A percentile compares a stretch with the other conserved stretches of the same genome.
These are phyloP conservation scores for Trichomycterus rosablanca DNA, from an alignment of 2,113 vertebrate species.

Conservation along the genomic window DNA sequence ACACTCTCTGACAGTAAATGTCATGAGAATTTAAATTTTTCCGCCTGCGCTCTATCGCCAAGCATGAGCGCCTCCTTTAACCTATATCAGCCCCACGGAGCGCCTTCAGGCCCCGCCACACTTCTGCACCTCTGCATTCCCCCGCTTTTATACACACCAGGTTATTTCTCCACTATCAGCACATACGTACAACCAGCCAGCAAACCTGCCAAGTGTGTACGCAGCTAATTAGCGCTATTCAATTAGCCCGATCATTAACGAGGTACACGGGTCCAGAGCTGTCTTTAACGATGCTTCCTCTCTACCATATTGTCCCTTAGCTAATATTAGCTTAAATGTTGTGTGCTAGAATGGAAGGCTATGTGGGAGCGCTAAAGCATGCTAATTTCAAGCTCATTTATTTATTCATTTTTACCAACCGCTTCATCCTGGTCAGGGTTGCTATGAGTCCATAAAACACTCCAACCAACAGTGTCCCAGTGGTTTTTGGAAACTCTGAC, in stretches of 20 bases:
- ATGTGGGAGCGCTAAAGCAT: conserved; percentile 36
- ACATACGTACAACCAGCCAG: conserved; percentile 52
- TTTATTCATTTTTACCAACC: too few relatives aligned
- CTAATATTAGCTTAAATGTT: conserved; percentile 40
- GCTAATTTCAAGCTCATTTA: too few relatives aligned
- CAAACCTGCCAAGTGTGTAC: conserved; percentile 50
- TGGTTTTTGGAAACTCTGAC: too few relatives aligned
- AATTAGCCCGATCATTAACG: conserved; percentile 62
- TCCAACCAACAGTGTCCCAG: too few relatives aligned
- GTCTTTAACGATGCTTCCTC: conserved; percentile 48
- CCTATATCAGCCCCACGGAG: conserved; percentile 63
- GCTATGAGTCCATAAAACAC: too few relatives aligned
- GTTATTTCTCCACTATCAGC: conserved; percentile 49
- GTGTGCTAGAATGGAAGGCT: conserved; percentile 26
- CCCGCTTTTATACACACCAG: conserved; percentile 57
- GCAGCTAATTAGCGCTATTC: conserved; percentile 70
- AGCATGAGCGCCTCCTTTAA: conserved; percentile 67
- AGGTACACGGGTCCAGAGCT: conserved; percentile 66
- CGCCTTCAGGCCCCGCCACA: conserved; percentile 47
- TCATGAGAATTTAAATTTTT: conserved; percentile 78
- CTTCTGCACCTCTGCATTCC: conserved; percentile 62
- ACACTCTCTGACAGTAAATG: conserved; percentile 76
- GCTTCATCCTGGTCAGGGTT: too few relatives aligned
- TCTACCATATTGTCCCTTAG: conserved; percentile 12
- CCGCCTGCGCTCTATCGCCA: conserved; percentile 61